Percentiles rank a stretch among this genome's conserved stretches.
phyloP scores from a whole-genome alignment of 2,113 vertebrate genomes.

The Anhinga anhinga region DNA sequence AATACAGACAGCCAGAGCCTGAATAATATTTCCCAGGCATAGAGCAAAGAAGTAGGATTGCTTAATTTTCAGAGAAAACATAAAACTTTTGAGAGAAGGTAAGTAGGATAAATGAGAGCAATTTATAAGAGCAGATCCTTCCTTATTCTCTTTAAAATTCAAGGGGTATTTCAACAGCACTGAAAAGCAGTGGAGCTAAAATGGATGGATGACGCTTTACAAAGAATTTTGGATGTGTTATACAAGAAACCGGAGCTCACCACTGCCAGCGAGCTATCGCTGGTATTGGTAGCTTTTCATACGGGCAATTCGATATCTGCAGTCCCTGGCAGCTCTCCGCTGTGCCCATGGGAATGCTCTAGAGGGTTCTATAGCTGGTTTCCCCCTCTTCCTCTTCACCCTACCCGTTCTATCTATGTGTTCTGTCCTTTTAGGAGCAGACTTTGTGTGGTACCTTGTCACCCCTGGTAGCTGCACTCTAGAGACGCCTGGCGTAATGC shows the following conservation, averaged over 20 bases:
- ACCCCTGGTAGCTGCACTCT: accelerated
- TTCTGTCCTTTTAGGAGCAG: not conserved
- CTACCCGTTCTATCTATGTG: accelerated
- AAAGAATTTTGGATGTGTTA: not conserved
- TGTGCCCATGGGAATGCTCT: accelerated
- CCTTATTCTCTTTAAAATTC: not conserved
- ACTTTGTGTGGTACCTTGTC: not conserved
- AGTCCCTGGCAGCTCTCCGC: not conserved
- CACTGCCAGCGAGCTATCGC: accelerated
- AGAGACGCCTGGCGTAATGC: accelerated
- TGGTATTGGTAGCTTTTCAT: accelerated
- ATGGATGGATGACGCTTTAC: not conserved
- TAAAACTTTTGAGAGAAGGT: not conserved
- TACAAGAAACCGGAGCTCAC: not conserved
- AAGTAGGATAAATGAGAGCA: not conserved
- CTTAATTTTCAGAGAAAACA: not conserved
- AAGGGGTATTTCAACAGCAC: not conserved
- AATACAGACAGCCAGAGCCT: not conserved
- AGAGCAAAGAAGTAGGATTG: not conserved
- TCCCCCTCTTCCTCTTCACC: not conserved
- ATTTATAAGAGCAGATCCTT: not conserved
- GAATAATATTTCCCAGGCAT: not conserved
- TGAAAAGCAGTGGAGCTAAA: not conserved
- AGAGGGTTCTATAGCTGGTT: not conserved
- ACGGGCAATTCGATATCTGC: accelerated